A percentile compares a stretch with the other conserved stretches of the same genome.
Evolutionary conservation across 1,140 invertebrate genomes (phyloP).

Genomic region (Ladona fulva): DNA sequence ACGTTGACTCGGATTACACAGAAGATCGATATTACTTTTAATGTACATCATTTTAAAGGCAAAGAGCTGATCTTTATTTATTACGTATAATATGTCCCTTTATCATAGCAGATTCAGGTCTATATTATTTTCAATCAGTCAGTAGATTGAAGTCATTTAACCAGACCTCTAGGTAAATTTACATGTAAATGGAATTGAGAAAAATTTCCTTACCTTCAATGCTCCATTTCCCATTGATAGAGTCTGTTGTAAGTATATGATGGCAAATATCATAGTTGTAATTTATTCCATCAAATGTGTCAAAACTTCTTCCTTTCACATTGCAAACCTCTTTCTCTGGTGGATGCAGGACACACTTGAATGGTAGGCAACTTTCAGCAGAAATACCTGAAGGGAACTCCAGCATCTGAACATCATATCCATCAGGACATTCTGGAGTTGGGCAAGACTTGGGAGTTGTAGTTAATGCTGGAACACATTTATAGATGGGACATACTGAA

Average conservation of each 20-base stretch:
- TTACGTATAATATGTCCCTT: too few species aligned
- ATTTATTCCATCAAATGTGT: conserved; percentile 66
- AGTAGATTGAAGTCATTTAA: too few species aligned
- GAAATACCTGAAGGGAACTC: background rate
- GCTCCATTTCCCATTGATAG: conserved; percentile 50
- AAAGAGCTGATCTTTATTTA: too few species aligned
- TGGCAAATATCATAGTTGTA: conserved; percentile 71
- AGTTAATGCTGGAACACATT: background rate
- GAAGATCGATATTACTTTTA: too few species aligned
- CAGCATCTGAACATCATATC: conserved; percentile 40
- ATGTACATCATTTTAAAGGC: conserved; percentile 4
- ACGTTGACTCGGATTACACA: too few species aligned
- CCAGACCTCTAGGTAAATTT: conserved; percentile 20
- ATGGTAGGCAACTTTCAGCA: background rate
- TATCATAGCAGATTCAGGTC: too few species aligned
- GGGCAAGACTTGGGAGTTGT: conserved; percentile 1
- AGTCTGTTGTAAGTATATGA: conserved; percentile 63
- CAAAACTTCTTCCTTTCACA: conserved; percentile 60
- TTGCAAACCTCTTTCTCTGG: conserved; percentile 46
- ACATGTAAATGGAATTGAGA: conserved; percentile 26
- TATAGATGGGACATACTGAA: background rate
- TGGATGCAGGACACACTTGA: background rate
- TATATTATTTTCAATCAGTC: too few species aligned
- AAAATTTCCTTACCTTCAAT: conserved; percentile 47
- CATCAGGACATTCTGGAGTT: conserved; percentile 44